Evolutionary conservation across 2,888 invertebrate genomes (phyloP), one percentile per base, ranked within the genome.

Genomic region (Tortricodes alternella): DNA sequence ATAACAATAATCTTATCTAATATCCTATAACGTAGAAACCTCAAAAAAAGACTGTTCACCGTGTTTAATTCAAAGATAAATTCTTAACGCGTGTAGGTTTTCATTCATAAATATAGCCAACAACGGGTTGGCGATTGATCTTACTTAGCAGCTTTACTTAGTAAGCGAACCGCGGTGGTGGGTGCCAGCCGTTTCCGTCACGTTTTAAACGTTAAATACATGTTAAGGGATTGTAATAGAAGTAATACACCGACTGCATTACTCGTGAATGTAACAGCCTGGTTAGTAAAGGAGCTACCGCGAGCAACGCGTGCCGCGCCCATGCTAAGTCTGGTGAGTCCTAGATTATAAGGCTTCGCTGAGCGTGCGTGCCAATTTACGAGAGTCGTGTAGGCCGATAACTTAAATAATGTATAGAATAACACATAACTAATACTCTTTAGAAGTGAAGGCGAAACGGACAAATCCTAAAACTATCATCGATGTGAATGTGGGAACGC

Each of bases 241-340:
- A 74, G 82, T 80, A 83, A 75, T 79, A 69, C 79, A 67, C 71
- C 76, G 76, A 74, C 75, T 77, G 71, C 77, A 77, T 76, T 76
- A 74, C 78, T 80, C 79, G 81, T 82, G 85, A 29, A 43, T 43
- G 43, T 56, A 35, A 35, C 21, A 29, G 44, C 49, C 44, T 49
- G 50, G 35, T 38, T 44, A 50, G 21, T 77, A 79, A 78, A 78
- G 81, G 80, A 85, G 83, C 80, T 82, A 78, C 76, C 69, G 76
- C 69, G 77, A 78, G 76, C 76, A 76, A 70, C 77, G 87, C 85
- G 43, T 44, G 88, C 88, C 87, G 89, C 89, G 89, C 89, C 89
- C 89, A 90, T 90, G 89, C 82, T 76, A 79, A 80, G 81, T 80
- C 82, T 83, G 89, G 89, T 89, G 80, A 90, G 89, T 90, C 79